A percentile compares a stretch with the other conserved stretches of the same genome.
These are phyloP conservation scores for Meriones unguiculatus DNA, from an alignment of 2,113 vertebrate genomes.

Conservation along the genomic window DNA sequence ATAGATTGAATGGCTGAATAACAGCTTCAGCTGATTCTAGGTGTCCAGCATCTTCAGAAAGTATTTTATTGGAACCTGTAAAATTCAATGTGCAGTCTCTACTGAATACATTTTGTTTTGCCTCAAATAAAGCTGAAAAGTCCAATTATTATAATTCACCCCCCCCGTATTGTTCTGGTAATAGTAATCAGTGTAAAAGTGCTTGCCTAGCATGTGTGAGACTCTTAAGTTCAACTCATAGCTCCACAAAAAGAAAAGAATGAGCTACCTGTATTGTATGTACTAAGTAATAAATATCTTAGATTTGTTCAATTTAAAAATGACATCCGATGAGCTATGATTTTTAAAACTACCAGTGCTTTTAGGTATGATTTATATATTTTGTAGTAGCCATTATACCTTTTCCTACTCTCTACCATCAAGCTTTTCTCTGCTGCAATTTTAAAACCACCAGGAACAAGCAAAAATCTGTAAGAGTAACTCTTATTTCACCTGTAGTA, in stretches of 20 bases:
- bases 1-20: background rate
- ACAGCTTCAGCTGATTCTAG: background rate
- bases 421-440: background rate
- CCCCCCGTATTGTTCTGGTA: no score
- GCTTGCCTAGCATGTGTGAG: background rate
- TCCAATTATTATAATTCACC: background rate
- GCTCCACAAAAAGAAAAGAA: background rate
- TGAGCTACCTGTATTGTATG: background rate
- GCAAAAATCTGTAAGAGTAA: background rate
- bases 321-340: conserved; percentile 1
- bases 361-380: conserved; percentile 46
- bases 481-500: no score
- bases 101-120: background rate
- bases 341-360: conserved; percentile 47
- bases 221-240: background rate
- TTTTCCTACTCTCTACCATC: background rate
- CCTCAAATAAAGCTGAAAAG: background rate
- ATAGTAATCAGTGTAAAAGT: background rate
- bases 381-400: conserved; percentile 1
- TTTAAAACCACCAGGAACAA: conserved; percentile 32
- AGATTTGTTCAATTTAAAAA: conserved; percentile 58
- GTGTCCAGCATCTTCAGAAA: background rate
- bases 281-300: background rate
- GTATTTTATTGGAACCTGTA: background rate
- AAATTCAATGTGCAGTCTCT: background rate